A percentile compares a stretch with the other conserved stretches of the same genome.
Conservation (phyloP, 2,797 vertebrate species). For the Pempheris klunzingeri region DNA sequence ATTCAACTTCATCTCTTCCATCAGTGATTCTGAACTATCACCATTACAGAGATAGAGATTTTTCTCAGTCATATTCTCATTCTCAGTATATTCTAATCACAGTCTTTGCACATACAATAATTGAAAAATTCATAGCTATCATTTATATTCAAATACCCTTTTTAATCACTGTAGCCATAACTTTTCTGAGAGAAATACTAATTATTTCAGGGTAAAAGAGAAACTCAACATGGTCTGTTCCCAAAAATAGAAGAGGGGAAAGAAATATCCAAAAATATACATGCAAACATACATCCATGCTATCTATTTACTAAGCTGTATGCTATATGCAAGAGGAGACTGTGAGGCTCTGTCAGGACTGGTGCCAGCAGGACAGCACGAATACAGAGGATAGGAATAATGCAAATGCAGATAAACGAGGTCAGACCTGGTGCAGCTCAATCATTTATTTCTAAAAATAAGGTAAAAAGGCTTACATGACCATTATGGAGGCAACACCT, state of each 20-base stretch:
- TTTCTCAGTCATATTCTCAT: slow-evolving; percentile 67
- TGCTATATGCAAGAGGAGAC: neutral
- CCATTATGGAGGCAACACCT: too few relatives aligned
- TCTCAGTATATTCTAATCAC: slow-evolving; percentile 80
- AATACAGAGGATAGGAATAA: too few relatives aligned
- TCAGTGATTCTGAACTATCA: slow-evolving; percentile 77
- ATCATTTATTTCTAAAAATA: too few relatives aligned
- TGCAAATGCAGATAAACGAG: too few relatives aligned
- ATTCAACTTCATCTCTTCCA: slow-evolving; percentile 73
- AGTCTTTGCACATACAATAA: slow-evolving; percentile 48
- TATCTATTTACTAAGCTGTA: neutral
- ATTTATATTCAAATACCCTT: slow-evolving; percentile 73
- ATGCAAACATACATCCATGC: neutral
- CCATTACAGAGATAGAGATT: slow-evolving; percentile 78
- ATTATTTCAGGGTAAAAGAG: slow-evolving; percentile 47
- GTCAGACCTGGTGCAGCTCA: too few relatives aligned
- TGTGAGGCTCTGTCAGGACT: neutral
- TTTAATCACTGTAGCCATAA: slow-evolving; percentile 53
- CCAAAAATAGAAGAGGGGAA: slow-evolving; percentile 16
- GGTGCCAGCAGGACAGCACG: too few relatives aligned
- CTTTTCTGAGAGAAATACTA: slow-evolving; percentile 41
- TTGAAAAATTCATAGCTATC: slow-evolving; percentile 64
- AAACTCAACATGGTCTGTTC: slow-evolving; percentile 12
- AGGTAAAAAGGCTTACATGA: too few relatives aligned
- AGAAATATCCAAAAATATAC: slow-evolving; percentile 7